These are phyloP conservation scores for Oryzias woworae DNA, from an alignment of 2,113 vertebrate genomes.

Conservation along the genomic window DNA sequence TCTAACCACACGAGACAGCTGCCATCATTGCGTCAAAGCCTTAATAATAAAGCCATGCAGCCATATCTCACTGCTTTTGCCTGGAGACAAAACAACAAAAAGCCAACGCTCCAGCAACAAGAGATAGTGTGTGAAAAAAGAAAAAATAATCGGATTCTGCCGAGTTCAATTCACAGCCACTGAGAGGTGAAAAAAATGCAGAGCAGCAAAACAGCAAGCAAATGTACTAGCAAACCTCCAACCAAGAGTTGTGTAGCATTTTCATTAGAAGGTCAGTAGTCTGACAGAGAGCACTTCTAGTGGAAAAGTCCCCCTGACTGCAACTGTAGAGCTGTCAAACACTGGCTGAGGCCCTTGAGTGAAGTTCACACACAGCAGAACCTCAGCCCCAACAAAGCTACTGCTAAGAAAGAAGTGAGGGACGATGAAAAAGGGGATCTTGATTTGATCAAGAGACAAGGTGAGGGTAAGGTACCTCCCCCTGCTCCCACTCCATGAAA, in stretches of 20 bases:
- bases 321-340: slow-evolving; percentile 60
- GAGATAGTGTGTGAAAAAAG: slow-evolving; percentile 14
- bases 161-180: slow-evolving; percentile 32
- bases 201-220: slow-evolving; percentile 41
- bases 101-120: slow-evolving; percentile 40
- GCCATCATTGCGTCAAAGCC: slow-evolving; percentile 65
- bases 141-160: slow-evolving; percentile 48
- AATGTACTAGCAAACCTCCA: slow-evolving; percentile 40
- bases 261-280: slow-evolving; percentile 48
- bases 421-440: slow-evolving; percentile 52
- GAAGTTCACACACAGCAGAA: slow-evolving; percentile 61
- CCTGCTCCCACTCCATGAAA: slow-evolving; percentile 63
- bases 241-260: slow-evolving; percentile 39
- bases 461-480: slow-evolving; percentile 67
- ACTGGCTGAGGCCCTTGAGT: slow-evolving; percentile 57
- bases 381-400: slow-evolving; percentile 45
- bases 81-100: slow-evolving; percentile 62
- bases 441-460: slow-evolving; percentile 75
- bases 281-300: slow-evolving; percentile 60
- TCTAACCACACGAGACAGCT: slow-evolving; percentile 58
- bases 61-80: slow-evolving; percentile 40
- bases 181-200: slow-evolving; percentile 15
- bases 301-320: slow-evolving; percentile 62
- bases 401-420: slow-evolving; percentile 36
- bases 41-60: slow-evolving; percentile 56